These are phyloP conservation scores for Aurelia sp. DNA, from an alignment of 30 jellyfish, hydroid and myxozoan species.

Conservation along the genomic window DNA sequence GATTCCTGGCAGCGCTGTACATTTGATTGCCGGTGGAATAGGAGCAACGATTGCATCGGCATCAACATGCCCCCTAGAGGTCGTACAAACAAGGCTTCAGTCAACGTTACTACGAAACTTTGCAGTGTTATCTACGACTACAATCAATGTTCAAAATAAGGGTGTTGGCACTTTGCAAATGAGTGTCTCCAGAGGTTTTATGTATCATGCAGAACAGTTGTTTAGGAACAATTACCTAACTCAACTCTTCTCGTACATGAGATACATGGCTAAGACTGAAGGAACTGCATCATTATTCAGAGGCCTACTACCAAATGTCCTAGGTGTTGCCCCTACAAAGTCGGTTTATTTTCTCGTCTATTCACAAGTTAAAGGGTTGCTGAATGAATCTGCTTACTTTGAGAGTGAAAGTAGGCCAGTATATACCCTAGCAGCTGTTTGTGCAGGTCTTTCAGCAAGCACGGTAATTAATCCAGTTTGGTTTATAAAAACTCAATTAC, in stretches of 20 bases:
- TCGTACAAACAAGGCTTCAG: constrained; percentile 77
- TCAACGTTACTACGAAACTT: constrained; percentile 55
- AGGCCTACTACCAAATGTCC: constrained; percentile 83
- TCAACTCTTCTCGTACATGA: constrained; percentile 75
- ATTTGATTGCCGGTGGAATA: constrained; percentile 80
- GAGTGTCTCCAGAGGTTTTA: constrained; percentile 24
- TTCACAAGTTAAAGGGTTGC: constrained; percentile 65
- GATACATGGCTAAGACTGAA: constrained; percentile 84
- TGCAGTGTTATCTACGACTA: constrained; percentile 7
- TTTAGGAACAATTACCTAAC: constrained; percentile 52
- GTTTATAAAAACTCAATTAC: constrained; percentile 93
- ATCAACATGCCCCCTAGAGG: constrained; percentile 85
- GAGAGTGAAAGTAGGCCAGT: constrained; percentile 77
- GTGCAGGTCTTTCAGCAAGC: constrained; percentile 87
- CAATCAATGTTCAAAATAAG: constrained; percentile 12
- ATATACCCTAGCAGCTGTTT: constrained; percentile 84
- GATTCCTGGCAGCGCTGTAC: constrained; percentile 75
- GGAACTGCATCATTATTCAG: constrained; percentile 81
- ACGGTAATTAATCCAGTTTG: constrained; percentile 94
- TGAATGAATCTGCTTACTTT: constrained; percentile 63
- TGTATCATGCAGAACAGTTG: constrained; percentile 19
- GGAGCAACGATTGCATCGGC: constrained; percentile 85
- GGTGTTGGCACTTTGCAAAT: constrained; percentile 28
- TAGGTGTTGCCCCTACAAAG: constrained; percentile 95
- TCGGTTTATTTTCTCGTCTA: constrained; percentile 81